Evolutionary conservation across 2,888 invertebrate genomes (phyloP).

Genomic region (Hermaeophaga mercurialis): DNA sequence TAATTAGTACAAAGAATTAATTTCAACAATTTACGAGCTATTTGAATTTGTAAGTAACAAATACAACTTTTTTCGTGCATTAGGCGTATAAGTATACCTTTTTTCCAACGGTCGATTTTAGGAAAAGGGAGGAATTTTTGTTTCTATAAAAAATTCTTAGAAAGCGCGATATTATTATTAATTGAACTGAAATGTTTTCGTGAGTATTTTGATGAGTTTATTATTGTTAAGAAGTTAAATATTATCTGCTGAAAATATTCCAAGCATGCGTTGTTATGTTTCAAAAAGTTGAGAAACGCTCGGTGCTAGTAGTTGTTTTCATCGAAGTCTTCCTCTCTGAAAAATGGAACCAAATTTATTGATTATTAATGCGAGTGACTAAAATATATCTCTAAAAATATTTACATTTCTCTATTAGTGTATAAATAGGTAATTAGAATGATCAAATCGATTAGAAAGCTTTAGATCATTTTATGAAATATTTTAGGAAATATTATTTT

Average conservation of each 20-base stretch:
- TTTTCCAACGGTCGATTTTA: too few species aligned
- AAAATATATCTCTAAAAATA: too few species aligned
- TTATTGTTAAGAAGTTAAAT: neutral
- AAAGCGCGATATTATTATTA: conserved; percentile 10
- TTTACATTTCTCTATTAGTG: too few species aligned
- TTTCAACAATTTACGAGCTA: too few species aligned
- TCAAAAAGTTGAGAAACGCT: conserved; percentile 29
- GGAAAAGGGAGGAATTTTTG: conserved; percentile 5
- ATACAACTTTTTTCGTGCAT: too few species aligned
- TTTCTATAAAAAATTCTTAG: conserved; percentile 1
- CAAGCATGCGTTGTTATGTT: conserved; percentile 33
- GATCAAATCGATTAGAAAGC: too few species aligned
- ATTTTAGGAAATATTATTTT: too few species aligned
- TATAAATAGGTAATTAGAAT: too few species aligned
- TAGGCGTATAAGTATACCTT: too few species aligned
- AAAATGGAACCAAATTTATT: conserved; percentile 35
- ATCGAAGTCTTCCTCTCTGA: conserved; percentile 52
- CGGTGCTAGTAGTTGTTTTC: conserved; percentile 49
- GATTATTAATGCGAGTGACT: neutral
- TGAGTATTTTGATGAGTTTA: conserved; percentile 2
- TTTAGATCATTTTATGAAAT: too few species aligned
- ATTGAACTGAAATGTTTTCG: conserved; percentile 7
- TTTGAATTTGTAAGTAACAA: too few species aligned
- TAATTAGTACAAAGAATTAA: too few species aligned
- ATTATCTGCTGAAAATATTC: conserved; percentile 22